Evolutionary conservation across 2,797 vertebrate species (phyloP).

Genomic region (Tinamus major): DNA sequence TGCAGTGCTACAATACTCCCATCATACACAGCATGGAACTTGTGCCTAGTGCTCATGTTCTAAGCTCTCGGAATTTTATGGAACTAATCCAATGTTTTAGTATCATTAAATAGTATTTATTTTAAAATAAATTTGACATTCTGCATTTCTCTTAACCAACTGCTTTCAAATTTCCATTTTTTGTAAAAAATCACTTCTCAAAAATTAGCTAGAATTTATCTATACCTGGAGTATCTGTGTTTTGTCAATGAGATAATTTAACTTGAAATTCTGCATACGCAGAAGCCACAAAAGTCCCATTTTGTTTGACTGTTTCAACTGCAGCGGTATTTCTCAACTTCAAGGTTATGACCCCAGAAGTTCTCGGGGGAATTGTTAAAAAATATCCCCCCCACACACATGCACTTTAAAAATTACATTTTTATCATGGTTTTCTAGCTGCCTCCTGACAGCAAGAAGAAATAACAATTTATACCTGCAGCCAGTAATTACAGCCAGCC

Average conservation of each 20-base stretch:
- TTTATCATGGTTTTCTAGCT: not conserved
- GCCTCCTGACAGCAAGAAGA: not conserved
- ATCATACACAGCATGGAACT: not conserved
- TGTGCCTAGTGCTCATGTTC: not conserved
- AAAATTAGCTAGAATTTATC: not conserved
- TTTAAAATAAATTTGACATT: not conserved
- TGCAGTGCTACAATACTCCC: not conserved
- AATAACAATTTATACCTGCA: not conserved
- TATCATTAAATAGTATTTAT: not conserved
- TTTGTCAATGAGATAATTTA: not conserved
- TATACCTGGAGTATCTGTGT: not conserved
- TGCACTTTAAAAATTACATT: no score
- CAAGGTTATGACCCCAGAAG: not conserved
- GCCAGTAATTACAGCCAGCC: not conserved
- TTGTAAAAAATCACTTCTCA: not conserved
- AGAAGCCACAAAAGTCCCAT: not conserved
- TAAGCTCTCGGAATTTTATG: not conserved
- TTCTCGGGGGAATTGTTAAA: not conserved
- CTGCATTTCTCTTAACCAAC: not conserved
- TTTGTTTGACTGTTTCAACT: not conserved
- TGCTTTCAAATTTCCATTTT: not conserved
- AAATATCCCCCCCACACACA: no score
- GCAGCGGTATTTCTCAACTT: not conserved
- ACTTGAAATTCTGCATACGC: not conserved
- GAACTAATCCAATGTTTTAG: not conserved